Conservation (phyloP, 2,888 invertebrate genomes). For the Perizoma flavofasciatum region DNA sequence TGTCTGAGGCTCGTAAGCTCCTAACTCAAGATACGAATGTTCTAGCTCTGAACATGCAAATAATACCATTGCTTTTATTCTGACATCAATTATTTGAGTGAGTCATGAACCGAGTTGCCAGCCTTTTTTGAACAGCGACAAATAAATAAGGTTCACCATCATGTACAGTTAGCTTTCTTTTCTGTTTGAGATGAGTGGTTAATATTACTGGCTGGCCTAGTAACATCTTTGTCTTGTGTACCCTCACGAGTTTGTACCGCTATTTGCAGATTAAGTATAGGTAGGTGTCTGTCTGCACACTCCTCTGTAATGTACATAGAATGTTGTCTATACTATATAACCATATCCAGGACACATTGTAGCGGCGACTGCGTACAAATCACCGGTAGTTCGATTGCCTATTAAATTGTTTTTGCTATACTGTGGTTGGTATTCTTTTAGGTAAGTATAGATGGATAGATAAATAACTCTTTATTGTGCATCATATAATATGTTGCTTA, state of each 20-base stretch:
- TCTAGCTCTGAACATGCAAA: not conserved
- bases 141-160: constrained; percentile 51
- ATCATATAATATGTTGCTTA: too few species aligned
- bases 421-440: too few species aligned
- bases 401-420: too few species aligned
- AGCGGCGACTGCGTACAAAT: not conserved
- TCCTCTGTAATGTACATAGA: constrained; percentile 27
- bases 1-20: too few species aligned
- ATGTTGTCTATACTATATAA: not conserved
- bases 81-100: constrained; percentile 3
- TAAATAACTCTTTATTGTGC: too few species aligned
- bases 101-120: constrained; percentile 31
- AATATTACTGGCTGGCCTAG: constrained; percentile 62
- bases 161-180: constrained; percentile 60
- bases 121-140: constrained; percentile 47
- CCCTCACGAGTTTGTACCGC: constrained; percentile 63
- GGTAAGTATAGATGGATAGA: too few species aligned
- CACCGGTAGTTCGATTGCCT: too few species aligned
- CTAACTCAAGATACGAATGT: too few species aligned
- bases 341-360: not conserved
- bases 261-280: constrained; percentile 47
- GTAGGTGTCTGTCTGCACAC: constrained; percentile 31
- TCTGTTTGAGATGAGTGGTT: constrained; percentile 60
- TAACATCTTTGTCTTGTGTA: constrained; percentile 69
- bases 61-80: constrained; percentile 13